Conservation (phyloP, 2,113 vertebrate genomes). For the Dendrocopos noguchii region DNA sequence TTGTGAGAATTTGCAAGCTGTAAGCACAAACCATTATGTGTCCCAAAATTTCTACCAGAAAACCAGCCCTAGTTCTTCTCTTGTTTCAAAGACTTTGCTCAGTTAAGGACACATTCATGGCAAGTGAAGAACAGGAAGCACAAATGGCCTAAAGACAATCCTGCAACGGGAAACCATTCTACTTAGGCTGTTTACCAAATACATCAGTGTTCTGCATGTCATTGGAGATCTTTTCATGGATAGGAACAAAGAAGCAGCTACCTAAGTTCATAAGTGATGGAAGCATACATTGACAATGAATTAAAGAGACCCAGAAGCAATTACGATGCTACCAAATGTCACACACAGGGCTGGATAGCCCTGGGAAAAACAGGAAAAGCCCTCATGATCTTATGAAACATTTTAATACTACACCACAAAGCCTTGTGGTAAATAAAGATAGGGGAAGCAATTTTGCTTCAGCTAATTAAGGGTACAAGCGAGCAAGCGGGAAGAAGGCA, state of each 20-base stretch:
- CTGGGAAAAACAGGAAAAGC: not conserved
- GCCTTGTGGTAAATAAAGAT: not conserved
- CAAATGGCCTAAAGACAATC: not conserved
- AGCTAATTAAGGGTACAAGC: too few species aligned
- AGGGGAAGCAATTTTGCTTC: too few species aligned
- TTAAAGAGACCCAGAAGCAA: not conserved
- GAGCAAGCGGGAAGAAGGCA: not conserved
- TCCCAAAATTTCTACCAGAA: not conserved
- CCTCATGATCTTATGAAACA: not conserved
- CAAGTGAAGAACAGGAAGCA: not conserved
- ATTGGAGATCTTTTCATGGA: not conserved
- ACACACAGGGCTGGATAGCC: not conserved
- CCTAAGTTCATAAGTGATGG: not conserved
- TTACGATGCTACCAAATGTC: not conserved
- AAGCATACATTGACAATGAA: fast-evolving
- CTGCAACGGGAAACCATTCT: not conserved
- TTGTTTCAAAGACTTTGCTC: not conserved
- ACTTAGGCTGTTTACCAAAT: not conserved
- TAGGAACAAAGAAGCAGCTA: not conserved
- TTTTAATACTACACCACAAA: not conserved
- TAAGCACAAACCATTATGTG: not conserved
- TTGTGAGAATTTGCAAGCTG: not conserved
- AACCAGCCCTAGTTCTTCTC: not conserved
- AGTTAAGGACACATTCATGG: not conserved
- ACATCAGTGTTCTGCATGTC: not conserved